Percentiles rank a stretch among this genome's conserved stretches.
These are phyloP conservation scores for Meles meles DNA, from an alignment of 2,113 vertebrate genomes.

Conservation along the genomic window DNA sequence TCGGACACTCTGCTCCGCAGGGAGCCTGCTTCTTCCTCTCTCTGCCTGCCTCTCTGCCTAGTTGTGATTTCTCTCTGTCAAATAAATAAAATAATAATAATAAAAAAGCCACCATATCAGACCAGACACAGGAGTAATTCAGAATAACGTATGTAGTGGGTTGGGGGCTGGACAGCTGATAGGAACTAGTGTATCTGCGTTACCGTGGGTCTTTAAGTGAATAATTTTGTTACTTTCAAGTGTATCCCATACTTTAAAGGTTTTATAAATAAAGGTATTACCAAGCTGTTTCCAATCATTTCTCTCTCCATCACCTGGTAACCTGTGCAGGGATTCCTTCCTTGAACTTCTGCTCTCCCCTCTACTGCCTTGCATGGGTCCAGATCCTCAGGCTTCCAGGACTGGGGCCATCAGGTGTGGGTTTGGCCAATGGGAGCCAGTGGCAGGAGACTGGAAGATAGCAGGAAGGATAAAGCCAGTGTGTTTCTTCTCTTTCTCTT, in stretches of 20 bases:
- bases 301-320: background rate
- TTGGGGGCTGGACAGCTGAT: background rate
- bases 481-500: background rate
- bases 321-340: background rate
- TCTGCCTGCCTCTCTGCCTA: no score
- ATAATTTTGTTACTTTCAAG: background rate
- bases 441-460: background rate
- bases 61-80: no score
- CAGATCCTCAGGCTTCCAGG: background rate
- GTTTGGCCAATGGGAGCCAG: background rate
- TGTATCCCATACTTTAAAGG: background rate
- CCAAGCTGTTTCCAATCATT: background rate
- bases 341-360: background rate
- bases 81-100: no score
- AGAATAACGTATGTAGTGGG: background rate
- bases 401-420: background rate
- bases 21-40: no score
- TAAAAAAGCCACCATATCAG: background rate
- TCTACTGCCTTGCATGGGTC: background rate
- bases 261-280: background rate
- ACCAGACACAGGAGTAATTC: background rate
- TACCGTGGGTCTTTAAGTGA: background rate
- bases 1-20: no score
- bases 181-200: background rate
- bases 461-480: background rate